phyloP scores from a whole-genome alignment of 2,797 vertebrate genomes.

The Syngnathus acus region DNA sequence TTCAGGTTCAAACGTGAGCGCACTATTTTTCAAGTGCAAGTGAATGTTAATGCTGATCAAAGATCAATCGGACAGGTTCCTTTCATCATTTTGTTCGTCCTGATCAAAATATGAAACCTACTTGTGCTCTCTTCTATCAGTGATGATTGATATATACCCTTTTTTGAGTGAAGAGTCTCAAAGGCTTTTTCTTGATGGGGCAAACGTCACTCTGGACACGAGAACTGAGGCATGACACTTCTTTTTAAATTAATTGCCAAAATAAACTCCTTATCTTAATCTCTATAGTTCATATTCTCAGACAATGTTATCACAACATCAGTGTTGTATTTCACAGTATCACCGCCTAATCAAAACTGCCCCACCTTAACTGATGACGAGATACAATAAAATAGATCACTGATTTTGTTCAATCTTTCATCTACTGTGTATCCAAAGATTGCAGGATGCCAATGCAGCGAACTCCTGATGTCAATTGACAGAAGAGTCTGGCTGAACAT shows the following conservation, averaged over 20 bases:
- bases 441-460: conserved; percentile 34
- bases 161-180: conserved; percentile 6
- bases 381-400: conserved; percentile 1
- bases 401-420: conserved; percentile 3
- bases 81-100: conserved; percentile 53
- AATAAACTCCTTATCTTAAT: conserved; percentile 16
- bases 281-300: conserved; percentile 8
- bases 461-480: conserved; percentile 27
- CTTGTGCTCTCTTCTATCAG: conserved; percentile 21
- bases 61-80: conserved; percentile 49
- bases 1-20: conserved; percentile 44
- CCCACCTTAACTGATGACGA: conserved; percentile 25
- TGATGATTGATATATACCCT: conserved; percentile 45
- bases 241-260: conserved; percentile 18
- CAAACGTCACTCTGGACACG: conserved; percentile 13
- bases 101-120: conserved; percentile 50
- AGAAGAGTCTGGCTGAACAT: not conserved
- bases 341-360: not conserved
- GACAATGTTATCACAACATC: conserved; percentile 19
- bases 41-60: conserved; percentile 52
- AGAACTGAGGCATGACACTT: conserved; percentile 15
- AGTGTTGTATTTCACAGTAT: conserved; percentile 7
- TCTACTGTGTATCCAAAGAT: conserved; percentile 28
- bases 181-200: not conserved
- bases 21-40: conserved; percentile 51